Percentiles rank a stretch among this genome's conserved stretches.
Conservation (phyloP, 2,113 vertebrate species). For the Electrona antarctica region DNA sequence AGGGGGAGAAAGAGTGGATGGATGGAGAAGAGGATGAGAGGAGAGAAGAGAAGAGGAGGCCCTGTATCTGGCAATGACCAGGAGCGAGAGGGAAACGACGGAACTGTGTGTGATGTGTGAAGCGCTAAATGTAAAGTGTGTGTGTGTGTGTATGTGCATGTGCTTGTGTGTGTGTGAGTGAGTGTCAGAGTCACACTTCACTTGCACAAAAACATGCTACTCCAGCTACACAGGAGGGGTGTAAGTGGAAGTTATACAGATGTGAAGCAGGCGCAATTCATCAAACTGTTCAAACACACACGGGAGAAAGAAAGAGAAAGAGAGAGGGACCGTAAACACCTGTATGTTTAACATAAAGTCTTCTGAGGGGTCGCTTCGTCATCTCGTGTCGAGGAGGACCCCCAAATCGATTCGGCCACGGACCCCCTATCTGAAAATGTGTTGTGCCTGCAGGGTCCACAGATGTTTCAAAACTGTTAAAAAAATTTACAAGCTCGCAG, state of each 20-base stretch:
- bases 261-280: slow-evolving; percentile 46
- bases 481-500: too few relatives aligned
- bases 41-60: slow-evolving; percentile 21
- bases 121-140: slow-evolving; percentile 9
- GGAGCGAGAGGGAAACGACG: slow-evolving; percentile 16
- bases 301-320: neutral
- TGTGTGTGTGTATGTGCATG: neutral
- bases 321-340: slow-evolving; percentile 24
- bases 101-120: neutral
- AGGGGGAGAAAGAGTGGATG: slow-evolving; percentile 59
- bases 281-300: slow-evolving; percentile 56
- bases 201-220: slow-evolving; percentile 46
- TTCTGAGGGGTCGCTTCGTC: too few relatives aligned
- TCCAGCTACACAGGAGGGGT: slow-evolving; percentile 35
- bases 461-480: too few relatives aligned
- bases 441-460: too few relatives aligned
- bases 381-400: too few relatives aligned
- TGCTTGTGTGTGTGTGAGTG: neutral
- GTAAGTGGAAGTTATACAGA: slow-evolving; percentile 48
- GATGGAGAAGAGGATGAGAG: slow-evolving; percentile 38
- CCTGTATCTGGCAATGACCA: slow-evolving; percentile 31
- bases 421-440: too few relatives aligned
- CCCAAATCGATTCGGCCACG: too few relatives aligned
- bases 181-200: slow-evolving; percentile 40
- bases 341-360: slow-evolving; percentile 24